These are phyloP conservation scores for Steinernema scapterisci DNA, from an alignment of 2,888 invertebrate species.

Conservation along the genomic window DNA sequence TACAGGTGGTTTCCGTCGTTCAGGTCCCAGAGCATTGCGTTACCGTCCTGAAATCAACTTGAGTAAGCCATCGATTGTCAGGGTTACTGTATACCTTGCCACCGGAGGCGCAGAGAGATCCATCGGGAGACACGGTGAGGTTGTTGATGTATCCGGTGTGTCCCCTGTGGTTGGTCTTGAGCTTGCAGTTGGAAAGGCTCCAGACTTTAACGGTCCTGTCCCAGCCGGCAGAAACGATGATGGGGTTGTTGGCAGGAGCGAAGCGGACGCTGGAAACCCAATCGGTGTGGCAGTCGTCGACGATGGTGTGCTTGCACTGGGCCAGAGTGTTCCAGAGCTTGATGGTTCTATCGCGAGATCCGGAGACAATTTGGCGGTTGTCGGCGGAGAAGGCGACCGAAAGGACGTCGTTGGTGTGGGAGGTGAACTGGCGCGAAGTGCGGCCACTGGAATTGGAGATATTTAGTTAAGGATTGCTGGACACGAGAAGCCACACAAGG, in stretches of 20 bases:
- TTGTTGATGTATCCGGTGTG: slow-evolving; percentile 95
- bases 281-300: slow-evolving; percentile 84
- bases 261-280: slow-evolving; percentile 99
- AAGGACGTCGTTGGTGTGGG: slow-evolving; percentile 98
- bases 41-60: slow-evolving; percentile 78
- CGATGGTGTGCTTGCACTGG: slow-evolving; percentile 99
- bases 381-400: slow-evolving; percentile 99
- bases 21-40: slow-evolving; percentile 97
- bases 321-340: slow-evolving; percentile 99
- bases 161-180: slow-evolving; percentile 94
- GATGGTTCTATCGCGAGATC: slow-evolving; percentile 96
- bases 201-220: slow-evolving; percentile 88
- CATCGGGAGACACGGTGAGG: slow-evolving; percentile 96
- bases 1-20: slow-evolving; percentile 98
- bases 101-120: slow-evolving; percentile 96
- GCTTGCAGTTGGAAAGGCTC: slow-evolving; percentile 95
- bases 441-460: slow-evolving; percentile 57
- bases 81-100: slow-evolving; percentile 76
- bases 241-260: slow-evolving; percentile 97
- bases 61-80: background rate
- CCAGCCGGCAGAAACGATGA: slow-evolving; percentile 98
- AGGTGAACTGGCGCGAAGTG: slow-evolving; percentile 95
- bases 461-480: too few relatives aligned
- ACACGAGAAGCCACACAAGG: background rate
- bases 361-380: slow-evolving; percentile 98